Base-by-base conservation (phyloP, 2,113 vertebrate genomes). In the Cranoglanis bouderius region DNA sequence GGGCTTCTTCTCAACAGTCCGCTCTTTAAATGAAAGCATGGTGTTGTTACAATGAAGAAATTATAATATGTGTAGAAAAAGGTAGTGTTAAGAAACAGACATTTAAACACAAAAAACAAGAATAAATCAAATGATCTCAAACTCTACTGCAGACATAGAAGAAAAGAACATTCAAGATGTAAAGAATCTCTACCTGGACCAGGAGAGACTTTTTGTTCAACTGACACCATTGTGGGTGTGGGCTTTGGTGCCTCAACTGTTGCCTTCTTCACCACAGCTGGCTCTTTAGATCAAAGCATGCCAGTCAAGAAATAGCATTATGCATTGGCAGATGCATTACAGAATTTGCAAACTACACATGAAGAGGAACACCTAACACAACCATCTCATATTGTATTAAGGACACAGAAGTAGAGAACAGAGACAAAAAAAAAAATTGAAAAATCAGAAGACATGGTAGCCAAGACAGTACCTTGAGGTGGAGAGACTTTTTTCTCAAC, bases 381-480 rank as follows among this genome's bases (percentile, higher is more conserved):
- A 2, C 77, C 14, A 53, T 53, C 2, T 1, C 2, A 32, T 32
- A 18, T 32, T 53, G 5, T n/a, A 29, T 78, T 78, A 51, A 78
- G 13, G 46, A 77, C 70, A 40, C 40, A 21, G 21, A 75, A 2
- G 38, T 43, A 75, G 10, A 78, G 2, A 85, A 74, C 46, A 35
- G 57, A 43, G 40, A 38, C 29, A 88, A 70, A 16, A 81, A 46
- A 46, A 49, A 49, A 8, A 10, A 49, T n/a, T n/a, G n/a, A n/a
- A 49, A 2, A 46, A 59, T 21, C 21, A 4, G n/a, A 63, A 84
- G 29, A 88, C 75, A 84, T 49, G 32, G 29, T 84, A 51, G 70
- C 74, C 21, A 70, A 82, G 18, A 85, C 35, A 80, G 85, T 94
- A 95, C 93, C 93, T 94, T 91, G 87, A 43, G 90, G 38, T 85